Evolutionary conservation across 2,797 vertebrate genomes (phyloP).

Genomic region (Decapterus maruadsi): DNA sequence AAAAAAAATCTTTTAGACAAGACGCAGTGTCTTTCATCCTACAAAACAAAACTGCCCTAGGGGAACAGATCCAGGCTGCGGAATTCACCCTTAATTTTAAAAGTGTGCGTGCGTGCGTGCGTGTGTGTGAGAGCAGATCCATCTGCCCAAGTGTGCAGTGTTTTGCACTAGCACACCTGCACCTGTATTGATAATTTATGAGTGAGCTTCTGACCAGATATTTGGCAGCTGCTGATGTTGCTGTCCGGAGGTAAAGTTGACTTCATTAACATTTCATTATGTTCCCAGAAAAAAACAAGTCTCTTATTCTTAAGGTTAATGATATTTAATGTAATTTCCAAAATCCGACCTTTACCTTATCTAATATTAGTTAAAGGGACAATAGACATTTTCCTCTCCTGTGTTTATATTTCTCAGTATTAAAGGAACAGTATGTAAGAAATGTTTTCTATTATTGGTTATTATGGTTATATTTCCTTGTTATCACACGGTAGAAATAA

Average conservation of each 20-base stretch:
- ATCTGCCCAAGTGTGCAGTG: background rate
- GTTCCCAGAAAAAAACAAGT: constrained; percentile 4
- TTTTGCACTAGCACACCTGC: background rate
- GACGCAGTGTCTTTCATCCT: too few relatives aligned
- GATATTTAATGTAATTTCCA: background rate
- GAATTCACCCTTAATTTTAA: too few relatives aligned
- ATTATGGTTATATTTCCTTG: too few relatives aligned
- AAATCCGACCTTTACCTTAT: background rate
- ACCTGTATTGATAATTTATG: constrained; percentile 35
- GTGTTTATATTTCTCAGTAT: too few relatives aligned
- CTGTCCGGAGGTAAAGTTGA: background rate
- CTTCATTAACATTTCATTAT: constrained; percentile 46
- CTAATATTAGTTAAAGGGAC: background rate
- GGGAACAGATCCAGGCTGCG: too few relatives aligned
- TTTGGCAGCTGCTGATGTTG: constrained; percentile 24
- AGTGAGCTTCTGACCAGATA: background rate
- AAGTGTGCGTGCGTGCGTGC: too few relatives aligned
- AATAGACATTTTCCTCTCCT: too few relatives aligned
- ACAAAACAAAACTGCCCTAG: too few relatives aligned
- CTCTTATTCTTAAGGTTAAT: constrained; percentile 21
- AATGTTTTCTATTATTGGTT: too few relatives aligned
- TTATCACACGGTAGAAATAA: too few relatives aligned
- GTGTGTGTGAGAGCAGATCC: background rate
- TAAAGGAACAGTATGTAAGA: too few relatives aligned
- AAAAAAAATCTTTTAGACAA: too few relatives aligned